Evolutionary conservation across 2,797 vertebrate genomes (phyloP).

Genomic region (Sebastes trivittatus): DNA sequence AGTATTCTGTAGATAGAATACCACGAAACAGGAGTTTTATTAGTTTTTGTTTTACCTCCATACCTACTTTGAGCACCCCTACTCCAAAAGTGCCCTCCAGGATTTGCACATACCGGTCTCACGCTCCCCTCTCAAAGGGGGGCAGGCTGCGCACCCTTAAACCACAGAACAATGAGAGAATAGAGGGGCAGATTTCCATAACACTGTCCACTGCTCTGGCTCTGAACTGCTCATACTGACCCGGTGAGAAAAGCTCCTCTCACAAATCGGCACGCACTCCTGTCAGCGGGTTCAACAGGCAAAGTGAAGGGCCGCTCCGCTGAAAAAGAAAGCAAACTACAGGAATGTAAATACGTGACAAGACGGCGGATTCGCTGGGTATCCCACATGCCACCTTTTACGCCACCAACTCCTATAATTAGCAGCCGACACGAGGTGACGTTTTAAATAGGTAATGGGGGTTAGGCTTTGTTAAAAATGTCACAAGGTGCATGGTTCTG

Average conservation of each 20-base stretch:
- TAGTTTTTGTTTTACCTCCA: slow-evolving; percentile 23
- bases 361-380: background rate
- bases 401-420: slow-evolving; percentile 13
- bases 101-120: slow-evolving; percentile 56
- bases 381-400: slow-evolving; percentile 26
- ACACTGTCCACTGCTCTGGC: slow-evolving; percentile 63
- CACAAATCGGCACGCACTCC: slow-evolving; percentile 16
- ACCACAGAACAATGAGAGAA: slow-evolving; percentile 73
- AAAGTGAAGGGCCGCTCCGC: background rate
- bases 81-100: slow-evolving; percentile 44
- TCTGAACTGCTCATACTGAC: slow-evolving; percentile 54
- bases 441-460: slow-evolving; percentile 39
- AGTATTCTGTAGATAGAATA: background rate
- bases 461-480: slow-evolving; percentile 43
- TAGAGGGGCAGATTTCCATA: slow-evolving; percentile 74
- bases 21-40: background rate
- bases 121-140: slow-evolving; percentile 39
- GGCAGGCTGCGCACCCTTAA: slow-evolving; percentile 42
- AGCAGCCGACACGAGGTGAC: slow-evolving; percentile 37
- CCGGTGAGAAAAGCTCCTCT: slow-evolving; percentile 51
- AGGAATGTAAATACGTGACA: slow-evolving; percentile 13
- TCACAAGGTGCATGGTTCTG: slow-evolving; percentile 8
- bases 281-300: slow-evolving; percentile 17
- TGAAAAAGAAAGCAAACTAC: slow-evolving; percentile 17
- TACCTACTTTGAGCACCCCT: background rate